phyloP scores from a whole-genome alignment of 2,888 invertebrate genomes.

The Aquatica leii region DNA sequence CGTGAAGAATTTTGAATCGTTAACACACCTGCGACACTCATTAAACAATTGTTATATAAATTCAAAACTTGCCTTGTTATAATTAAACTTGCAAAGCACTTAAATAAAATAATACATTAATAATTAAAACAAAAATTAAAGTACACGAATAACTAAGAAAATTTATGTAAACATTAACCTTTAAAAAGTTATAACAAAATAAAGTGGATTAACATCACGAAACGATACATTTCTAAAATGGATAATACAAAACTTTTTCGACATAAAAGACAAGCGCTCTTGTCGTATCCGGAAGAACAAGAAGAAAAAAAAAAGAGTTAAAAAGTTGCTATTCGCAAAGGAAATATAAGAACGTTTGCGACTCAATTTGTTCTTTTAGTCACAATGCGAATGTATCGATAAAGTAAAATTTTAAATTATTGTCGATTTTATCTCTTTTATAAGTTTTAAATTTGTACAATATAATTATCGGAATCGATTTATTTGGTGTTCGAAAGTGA shows the following conservation, averaged over 20 bases:
- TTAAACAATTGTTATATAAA: constrained; percentile 8
- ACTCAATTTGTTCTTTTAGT: constrained; percentile 8
- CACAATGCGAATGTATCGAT: not conserved
- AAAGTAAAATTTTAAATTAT: constrained; percentile 1
- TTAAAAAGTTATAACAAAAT: no score
- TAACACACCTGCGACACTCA: no score
- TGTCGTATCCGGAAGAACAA: constrained; percentile 6
- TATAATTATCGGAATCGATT: no score
- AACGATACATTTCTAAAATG: no score
- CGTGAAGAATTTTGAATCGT: no score
- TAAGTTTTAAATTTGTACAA: no score
- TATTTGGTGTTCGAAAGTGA: no score
- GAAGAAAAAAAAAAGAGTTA: constrained; percentile 12
- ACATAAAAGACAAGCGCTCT: constrained; percentile 10
- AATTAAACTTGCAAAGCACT: constrained; percentile 1
- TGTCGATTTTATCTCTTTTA: no score
- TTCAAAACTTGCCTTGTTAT: constrained; percentile 5
- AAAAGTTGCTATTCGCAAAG: constrained; percentile 9
- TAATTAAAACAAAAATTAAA: not conserved
- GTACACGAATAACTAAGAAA: not conserved
- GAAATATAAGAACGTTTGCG: constrained; percentile 9
- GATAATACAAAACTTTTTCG: not conserved
- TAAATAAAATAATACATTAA: constrained; percentile 5
- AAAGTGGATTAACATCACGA: no score
- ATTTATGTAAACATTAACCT: not conserved